Evolutionary conservation across 92 coral and sea anemone species (phyloP).

Genomic region (Paragorgia papillata): DNA sequence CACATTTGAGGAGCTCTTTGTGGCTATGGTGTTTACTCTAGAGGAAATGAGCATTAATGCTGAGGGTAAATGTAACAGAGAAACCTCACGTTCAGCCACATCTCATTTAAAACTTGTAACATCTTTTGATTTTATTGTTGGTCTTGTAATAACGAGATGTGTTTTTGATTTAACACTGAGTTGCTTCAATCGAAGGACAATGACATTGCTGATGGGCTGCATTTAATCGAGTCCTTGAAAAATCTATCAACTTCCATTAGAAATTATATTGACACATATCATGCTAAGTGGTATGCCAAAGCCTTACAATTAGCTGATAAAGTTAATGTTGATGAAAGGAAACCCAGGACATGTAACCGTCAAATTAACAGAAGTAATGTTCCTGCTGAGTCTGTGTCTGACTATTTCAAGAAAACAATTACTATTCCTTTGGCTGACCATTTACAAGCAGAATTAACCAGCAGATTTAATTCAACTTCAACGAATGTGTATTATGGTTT

Average conservation of each 20-base stretch:
- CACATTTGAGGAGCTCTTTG: constrained; percentile 24
- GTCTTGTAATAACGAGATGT: constrained; percentile 13
- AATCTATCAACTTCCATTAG: not conserved
- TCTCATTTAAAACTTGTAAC: not conserved
- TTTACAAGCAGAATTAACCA: not conserved
- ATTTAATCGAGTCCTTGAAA: constrained; percentile 13
- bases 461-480: not conserved
- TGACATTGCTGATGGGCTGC: constrained; percentile 13
- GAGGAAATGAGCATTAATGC: not conserved
- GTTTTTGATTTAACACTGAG: constrained; percentile 9
- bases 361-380: constrained; percentile 8
- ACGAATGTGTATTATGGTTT: constrained; percentile 3
- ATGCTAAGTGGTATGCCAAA: not conserved
- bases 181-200: constrained; percentile 4
- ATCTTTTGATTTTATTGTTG: constrained; percentile 22
- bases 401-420: not conserved
- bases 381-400: constrained; percentile 7
- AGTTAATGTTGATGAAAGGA: constrained; percentile 11
- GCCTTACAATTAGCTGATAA: constrained; percentile 5
- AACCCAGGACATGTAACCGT: constrained; percentile 1
- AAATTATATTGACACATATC: not conserved
- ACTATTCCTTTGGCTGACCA: constrained; percentile 16
- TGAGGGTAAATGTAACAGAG: constrained; percentile 3
- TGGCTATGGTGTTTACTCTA: not conserved
- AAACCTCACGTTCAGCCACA: constrained; percentile 1